Base-by-base conservation (phyloP, 2,113 vertebrate species). In the Megatriorchis doriae region DNA sequence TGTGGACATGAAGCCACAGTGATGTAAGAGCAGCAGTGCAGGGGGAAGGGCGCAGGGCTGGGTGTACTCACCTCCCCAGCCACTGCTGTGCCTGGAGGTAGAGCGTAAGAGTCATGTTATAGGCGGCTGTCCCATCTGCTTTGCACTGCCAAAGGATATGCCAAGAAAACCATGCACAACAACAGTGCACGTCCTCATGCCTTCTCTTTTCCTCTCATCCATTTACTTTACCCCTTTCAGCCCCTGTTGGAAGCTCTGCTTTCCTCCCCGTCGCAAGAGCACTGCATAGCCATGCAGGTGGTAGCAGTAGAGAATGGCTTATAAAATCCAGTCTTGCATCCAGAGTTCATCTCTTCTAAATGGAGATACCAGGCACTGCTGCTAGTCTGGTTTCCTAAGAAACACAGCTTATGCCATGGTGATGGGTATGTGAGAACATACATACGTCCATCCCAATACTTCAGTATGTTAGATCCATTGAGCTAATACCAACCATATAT, bases 331-430 rank as follows among this genome's bases (percentile, higher is more conserved):
- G 32, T 36, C 52, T 48, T 84, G 80, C 62, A 91, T 81, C 65
- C 34, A 82, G 80, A 84, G 73, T 88, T 86, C 75, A 25, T 75
- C 36, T 55, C 65, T 94, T 62, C 73, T 34, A 84, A 94, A 53
- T 1, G 3, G 80, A 90, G 75, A 88, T 77, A 68, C 10, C 58
- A 88, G 58, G 73, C 79, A 62, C 58, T 82, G 78, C 95, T 94
- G 67, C 81, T 90, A 86, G 71, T 56, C 66, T 93, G 81, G 96
- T 97, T 96, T 96, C 96, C 96, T 96, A 96, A 97, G 96, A 96
- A 96, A 97, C 93, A 85, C 86, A 91, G 78, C 56, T 63, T 73
- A 65, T 89, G 53, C 96, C 90, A 65, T 90, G 81, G 96, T 86
- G 94, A 95, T 96, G 93, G 53, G 27, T 70, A 20, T 65, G 71